Base-by-base conservation (phyloP, 2,888 invertebrate genomes). In the Colletes collaris region DNA sequence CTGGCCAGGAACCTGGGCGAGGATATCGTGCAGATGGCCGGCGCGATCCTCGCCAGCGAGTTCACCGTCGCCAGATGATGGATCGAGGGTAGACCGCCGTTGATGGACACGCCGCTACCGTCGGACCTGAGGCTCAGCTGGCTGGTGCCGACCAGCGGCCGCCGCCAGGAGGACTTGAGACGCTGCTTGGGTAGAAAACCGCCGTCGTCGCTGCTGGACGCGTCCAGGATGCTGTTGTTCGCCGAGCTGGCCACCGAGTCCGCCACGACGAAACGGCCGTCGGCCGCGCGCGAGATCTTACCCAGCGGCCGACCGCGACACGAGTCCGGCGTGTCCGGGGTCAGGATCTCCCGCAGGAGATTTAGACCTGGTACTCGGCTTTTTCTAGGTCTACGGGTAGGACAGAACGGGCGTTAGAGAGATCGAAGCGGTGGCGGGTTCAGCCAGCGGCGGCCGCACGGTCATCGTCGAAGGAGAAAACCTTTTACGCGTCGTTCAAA, bases 341-440 rank as follows among this genome's bases (percentile, higher is more conserved):
- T 96, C 88, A 95, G 93, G 89, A 95, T 94, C 93, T 95, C 95
- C 85, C 95, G 94, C 89, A 96, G 94, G 89, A 96, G 95, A 94
- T 95, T 96, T 95, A 97, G 94, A 97, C 97, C 96, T 97, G 97
- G 97, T 97, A 97, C 96, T 97, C 97, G 95, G 97, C 97, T 95
- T 96, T 97, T 96, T 96, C 97, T 96, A 97, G 96, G 96, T 97
- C 97, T 97, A 94, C 85, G 90, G 82, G 87, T 82, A 89, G 86
- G 74, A 88, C 76, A 86, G 76, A 84, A 81, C 46, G 59, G 82
- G 81, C 81, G 86, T 91, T 91, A 91, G 88, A 86, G 40, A 50
- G 44, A 71, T 85, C 80, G 55, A 7, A 62, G 70, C 74, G 53
- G 77, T 74, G 76, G 77, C 40, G 58, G 16, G 59, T 77, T 0